These are phyloP conservation scores for Limenitis camilla DNA, from an alignment of 2,888 invertebrate genomes.

Conservation along the genomic window DNA sequence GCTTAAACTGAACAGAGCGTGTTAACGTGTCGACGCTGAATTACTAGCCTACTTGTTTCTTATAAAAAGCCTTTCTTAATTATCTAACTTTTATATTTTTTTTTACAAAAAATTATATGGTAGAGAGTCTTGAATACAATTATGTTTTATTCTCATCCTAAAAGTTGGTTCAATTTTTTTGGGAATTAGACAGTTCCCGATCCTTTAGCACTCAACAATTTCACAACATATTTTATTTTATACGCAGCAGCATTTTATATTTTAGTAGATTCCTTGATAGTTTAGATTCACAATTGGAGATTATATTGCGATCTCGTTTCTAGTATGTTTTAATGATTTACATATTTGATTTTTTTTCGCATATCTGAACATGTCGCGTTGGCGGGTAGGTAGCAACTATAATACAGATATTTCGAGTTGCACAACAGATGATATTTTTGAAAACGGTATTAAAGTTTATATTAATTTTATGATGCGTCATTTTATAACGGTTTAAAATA, in stretches of 20 bases:
- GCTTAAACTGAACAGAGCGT: slow-evolving; percentile 25
- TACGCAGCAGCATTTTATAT: too few relatives aligned
- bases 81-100: neutral
- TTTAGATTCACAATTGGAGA: too few relatives aligned
- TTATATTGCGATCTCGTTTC: too few relatives aligned
- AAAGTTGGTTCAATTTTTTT: too few relatives aligned
- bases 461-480: slow-evolving; percentile 3
- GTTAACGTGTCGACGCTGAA: slow-evolving; percentile 26
- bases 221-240: too few relatives aligned
- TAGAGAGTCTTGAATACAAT: neutral
- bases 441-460: neutral
- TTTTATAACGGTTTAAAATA: slow-evolving; percentile 10
- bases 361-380: too few relatives aligned
- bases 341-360: too few relatives aligned
- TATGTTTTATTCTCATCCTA: too few relatives aligned
- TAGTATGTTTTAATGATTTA: too few relatives aligned
- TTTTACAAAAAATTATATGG: slow-evolving; percentile 4
- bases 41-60: slow-evolving; percentile 27
- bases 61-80: slow-evolving; percentile 16
- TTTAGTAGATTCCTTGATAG: too few relatives aligned
- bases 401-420: neutral
- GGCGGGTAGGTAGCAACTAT: neutral
- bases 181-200: too few relatives aligned
- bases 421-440: neutral
- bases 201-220: too few relatives aligned